Base-by-base conservation (phyloP, 2,797 vertebrate genomes). In the Scolopax bukidnonensis region DNA sequence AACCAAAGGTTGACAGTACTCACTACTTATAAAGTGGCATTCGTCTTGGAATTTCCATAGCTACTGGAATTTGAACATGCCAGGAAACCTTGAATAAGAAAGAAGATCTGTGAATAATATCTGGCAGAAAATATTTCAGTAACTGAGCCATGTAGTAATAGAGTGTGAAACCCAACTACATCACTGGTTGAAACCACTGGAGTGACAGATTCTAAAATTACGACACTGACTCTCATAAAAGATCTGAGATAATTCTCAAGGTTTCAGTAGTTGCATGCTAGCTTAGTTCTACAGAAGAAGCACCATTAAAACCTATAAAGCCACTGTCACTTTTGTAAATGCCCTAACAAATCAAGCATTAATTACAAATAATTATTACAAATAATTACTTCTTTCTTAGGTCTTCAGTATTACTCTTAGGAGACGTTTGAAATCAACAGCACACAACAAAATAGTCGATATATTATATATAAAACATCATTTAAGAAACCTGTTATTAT, bases 201-300 rank as follows among this genome's bases (percentile, higher is more conserved):
- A 87, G 50, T 60, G 68, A 80, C 63, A 93, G 60, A 89, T 53
- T 87, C 77, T 90, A 82, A 87, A 95, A 95, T 63, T 78, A 68
- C 15, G 30, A 78, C 80, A 77, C 12, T 81, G 57, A 93, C 48
- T 91, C 92, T 90, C 32, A 91, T 11, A 53, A 56, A 89, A 91
- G 43, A 84, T 23, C 13, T 47, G 74, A 96, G 33, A 59, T 43
- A 70, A 82, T 80, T 86, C 40, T 76, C 60, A 83, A 76, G 23
- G 57, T 61, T 92, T 83, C 64, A 70, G 81, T 36, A 95, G 68
- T 36, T 79, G 33, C 32, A 70, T 3, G 10, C 20, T 51, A 20
- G 4, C 45, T 74, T 68, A 89, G 16, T 70, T 67, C 59, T 74
- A 84, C 41, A 88, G 33, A 78, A 78, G 28, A 0, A 61, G 7